Percentiles rank a stretch among this genome's conserved stretches.
These are phyloP conservation scores for Scelioninae gen. 2 DNA, from an alignment of 2,888 invertebrate species.

Conservation along the genomic window DNA sequence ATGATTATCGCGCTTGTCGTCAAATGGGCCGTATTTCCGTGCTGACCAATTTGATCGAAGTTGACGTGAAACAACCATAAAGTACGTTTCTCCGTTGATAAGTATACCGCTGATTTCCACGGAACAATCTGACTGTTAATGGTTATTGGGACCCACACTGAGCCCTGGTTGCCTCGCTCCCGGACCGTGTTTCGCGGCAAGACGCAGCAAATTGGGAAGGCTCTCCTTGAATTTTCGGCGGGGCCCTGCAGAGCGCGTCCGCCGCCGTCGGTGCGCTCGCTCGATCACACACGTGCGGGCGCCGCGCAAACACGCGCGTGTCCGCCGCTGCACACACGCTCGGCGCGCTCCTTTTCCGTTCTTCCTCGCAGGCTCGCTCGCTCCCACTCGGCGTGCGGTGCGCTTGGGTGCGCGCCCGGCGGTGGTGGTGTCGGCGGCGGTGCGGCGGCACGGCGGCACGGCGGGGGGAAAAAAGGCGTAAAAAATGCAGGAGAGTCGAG, in stretches of 20 bases:
- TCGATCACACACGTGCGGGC: conserved; percentile 35
- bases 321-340: conserved; percentile 41
- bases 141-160: no score
- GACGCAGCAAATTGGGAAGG: not conserved
- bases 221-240: conserved; percentile 18
- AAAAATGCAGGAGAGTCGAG: conserved; percentile 71
- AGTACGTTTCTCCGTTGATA: no score
- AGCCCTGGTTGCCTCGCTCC: no score
- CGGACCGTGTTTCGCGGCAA: not conserved
- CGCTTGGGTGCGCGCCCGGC: conserved; percentile 47
- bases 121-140: no score
- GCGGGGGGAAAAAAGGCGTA: conserved; percentile 62
- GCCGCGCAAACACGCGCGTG: conserved; percentile 30
- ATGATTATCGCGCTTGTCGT: no score
- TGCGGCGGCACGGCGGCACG: conserved; percentile 41
- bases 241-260: conserved; percentile 2
- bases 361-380: conserved; percentile 43
- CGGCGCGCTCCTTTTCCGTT: conserved; percentile 45
- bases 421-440: conserved; percentile 44
- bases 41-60: no score
- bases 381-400: conserved; percentile 36
- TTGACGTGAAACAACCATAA: no score
- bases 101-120: no score
- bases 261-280: conserved; percentile 18
- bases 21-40: no score